These are phyloP conservation scores for Lithobius niger DNA, from an alignment of 1,140 invertebrate species.

Conservation along the genomic window DNA sequence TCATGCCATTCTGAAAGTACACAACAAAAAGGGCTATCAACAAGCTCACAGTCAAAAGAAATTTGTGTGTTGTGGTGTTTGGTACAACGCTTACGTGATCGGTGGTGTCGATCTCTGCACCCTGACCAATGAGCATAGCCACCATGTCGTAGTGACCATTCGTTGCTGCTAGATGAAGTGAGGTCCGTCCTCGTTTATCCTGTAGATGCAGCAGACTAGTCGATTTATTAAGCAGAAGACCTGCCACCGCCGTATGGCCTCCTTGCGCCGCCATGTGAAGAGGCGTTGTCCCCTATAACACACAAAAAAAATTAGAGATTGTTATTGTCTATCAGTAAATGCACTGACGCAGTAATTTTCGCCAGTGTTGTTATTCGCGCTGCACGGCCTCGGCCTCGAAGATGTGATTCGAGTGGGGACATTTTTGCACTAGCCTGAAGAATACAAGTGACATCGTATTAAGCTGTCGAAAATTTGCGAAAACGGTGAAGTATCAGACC, in stretches of 20 bases:
- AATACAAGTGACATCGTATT: too few species aligned
- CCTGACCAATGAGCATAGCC: slow-evolving; percentile 88
- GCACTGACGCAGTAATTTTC: too few species aligned
- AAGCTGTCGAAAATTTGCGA: slow-evolving; percentile 11
- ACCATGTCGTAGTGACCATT: slow-evolving; percentile 97
- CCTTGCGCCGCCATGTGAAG: slow-evolving; percentile 91
- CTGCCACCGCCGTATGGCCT: slow-evolving; percentile 89
- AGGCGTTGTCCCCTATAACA: slow-evolving; percentile 69
- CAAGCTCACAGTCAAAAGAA: background rate
- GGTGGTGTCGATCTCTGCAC: slow-evolving; percentile 92
- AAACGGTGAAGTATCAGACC: too few species aligned
- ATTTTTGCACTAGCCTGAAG: background rate
- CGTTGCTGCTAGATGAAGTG: slow-evolving; percentile 87
- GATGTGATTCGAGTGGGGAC: too few species aligned
- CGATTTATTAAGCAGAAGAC: slow-evolving; percentile 81
- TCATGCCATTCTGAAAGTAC: slow-evolving; percentile 70
- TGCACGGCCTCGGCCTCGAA: too few species aligned
- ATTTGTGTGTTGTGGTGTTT: too few species aligned
- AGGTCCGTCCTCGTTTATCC: slow-evolving; percentile 90
- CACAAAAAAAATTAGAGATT: slow-evolving; percentile 10
- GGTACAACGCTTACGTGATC: slow-evolving; percentile 63
- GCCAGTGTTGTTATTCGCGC: too few species aligned
- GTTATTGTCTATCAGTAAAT: background rate
- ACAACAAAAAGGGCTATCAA: background rate
- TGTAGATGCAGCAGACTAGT: slow-evolving; percentile 81